Evolutionary conservation across 1,140 invertebrate species (phyloP), one percentile per base, ranked within the genome.

Genomic region (Wiebesia pumilae): DNA sequence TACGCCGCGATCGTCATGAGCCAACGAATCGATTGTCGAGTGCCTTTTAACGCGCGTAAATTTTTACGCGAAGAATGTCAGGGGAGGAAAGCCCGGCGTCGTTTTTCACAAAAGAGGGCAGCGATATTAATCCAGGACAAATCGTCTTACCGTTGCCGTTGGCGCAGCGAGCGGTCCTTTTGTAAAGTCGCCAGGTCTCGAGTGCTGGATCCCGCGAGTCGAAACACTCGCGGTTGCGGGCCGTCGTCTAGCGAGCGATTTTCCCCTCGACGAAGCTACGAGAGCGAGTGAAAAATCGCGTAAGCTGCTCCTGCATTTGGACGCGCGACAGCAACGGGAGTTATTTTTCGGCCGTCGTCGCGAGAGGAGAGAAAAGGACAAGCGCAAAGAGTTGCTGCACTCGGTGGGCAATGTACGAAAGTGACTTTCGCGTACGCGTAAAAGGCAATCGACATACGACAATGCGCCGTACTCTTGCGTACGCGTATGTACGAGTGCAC

Each of bases 1-100:
- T 27, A 21, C 24, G 38, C 24, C 12, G 30, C 21, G n/a, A n/a
- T 75, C 89, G 88, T 88, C 88, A 89, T 90, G 89, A 89, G 81
- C 89, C 87, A 90, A 87, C 85, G 89, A 89, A 71, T 88, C 89
- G 88, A 91, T 91, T 91, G 90, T 83, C 81, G 79, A 81, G n/a
- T 77, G 77, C 67, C 81, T 84, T 85, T 75, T 86, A 87, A 21
- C 81, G 87, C 86, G 88, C 87, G 84, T 89, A 87, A 89, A 89
- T 88, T 89, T 89, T 79, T 10, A 77, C 62, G 51, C 82, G 40
- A 16, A 58, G 27, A 12, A 38, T 65, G 51, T n/a, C 7, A 6
- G 1, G 2, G 27, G 27, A 27, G 58, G 58, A 62, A 27, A 62
- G 27, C 58, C 58, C 7, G 21, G 58, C 58, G 21, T 80, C 58